Evolutionary conservation across 2,113 vertebrate species (phyloP).

Genomic region (Scatophagus argus): DNA sequence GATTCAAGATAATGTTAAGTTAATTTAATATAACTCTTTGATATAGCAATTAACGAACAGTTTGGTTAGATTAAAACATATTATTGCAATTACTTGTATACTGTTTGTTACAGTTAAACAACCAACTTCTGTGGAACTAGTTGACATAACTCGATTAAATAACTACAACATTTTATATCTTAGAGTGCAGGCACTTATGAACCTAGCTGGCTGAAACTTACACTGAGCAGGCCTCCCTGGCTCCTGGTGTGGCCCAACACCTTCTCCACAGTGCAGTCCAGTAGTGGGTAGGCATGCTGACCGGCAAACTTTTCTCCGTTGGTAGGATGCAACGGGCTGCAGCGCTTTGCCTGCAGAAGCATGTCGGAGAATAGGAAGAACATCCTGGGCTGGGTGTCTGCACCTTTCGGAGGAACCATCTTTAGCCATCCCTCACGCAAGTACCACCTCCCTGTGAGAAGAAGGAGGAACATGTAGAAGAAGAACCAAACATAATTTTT

Average conservation of each 20-base stretch:
- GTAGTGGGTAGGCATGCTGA: slow-evolving; percentile 83
- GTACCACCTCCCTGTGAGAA: slow-evolving; percentile 76
- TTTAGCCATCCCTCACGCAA: slow-evolving; percentile 86
- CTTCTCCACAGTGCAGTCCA: slow-evolving; percentile 87
- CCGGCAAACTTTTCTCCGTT: slow-evolving; percentile 81
- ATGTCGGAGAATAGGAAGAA: slow-evolving; percentile 95
- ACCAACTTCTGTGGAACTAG: too few relatives aligned
- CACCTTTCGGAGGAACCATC: slow-evolving; percentile 79
- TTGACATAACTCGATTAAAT: too few relatives aligned
- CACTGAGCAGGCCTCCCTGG: slow-evolving; percentile 82
- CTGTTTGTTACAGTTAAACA: too few relatives aligned
- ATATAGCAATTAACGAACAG: too few relatives aligned
- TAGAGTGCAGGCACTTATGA: neutral
- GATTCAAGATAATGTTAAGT: too few relatives aligned
- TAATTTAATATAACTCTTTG: too few relatives aligned
- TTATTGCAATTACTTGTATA: too few relatives aligned
- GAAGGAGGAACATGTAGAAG: neutral
- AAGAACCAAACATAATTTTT: neutral
- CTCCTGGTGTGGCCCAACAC: slow-evolving; percentile 87
- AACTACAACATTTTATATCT: too few relatives aligned
- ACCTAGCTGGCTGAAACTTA: slow-evolving; percentile 43
- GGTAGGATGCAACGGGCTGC: slow-evolving; percentile 81
- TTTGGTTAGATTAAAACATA: too few relatives aligned
- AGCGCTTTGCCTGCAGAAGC: slow-evolving; percentile 88
- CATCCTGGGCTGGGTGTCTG: slow-evolving; percentile 85